A percentile compares a stretch with the other conserved stretches of the same genome.
phyloP scores from a whole-genome alignment of 1,140 invertebrate species.

The Drosophila jambulina region DNA sequence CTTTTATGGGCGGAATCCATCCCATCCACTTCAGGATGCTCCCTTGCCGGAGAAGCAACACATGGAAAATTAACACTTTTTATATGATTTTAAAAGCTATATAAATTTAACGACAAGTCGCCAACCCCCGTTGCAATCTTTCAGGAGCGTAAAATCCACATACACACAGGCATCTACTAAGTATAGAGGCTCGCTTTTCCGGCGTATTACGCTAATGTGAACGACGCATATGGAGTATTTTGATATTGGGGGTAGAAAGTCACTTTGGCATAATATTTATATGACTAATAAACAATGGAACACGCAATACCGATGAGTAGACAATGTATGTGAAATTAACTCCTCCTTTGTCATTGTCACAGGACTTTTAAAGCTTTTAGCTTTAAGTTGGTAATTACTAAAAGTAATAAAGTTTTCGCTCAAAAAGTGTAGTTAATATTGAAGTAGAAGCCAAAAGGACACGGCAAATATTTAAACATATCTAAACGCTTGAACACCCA shows the following conservation, averaged over 20 bases:
- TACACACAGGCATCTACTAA: conserved; percentile 52
- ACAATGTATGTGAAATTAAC: conserved; percentile 25
- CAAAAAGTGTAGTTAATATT: conserved; percentile 16
- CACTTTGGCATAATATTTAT: conserved; percentile 71
- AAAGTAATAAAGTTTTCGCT: conserved; percentile 6
- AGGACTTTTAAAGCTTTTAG: conserved; percentile 1
- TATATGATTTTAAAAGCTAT: conserved; percentile 78
- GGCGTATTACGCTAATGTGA: conserved; percentile 76
- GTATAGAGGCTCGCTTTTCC: conserved; percentile 60
- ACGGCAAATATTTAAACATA: neutral
- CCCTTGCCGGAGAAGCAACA: conserved; percentile 43
- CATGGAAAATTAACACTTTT: conserved; percentile 82
- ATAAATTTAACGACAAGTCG: conserved; percentile 76
- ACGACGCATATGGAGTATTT: conserved; percentile 35
- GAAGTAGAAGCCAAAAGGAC: neutral
- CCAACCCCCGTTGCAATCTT: conserved; percentile 40
- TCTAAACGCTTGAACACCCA: conserved; percentile 25
- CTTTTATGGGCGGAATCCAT: conserved; percentile 58
- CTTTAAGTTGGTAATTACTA: conserved; percentile 48
- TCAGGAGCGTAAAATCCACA: conserved; percentile 2
- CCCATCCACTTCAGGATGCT: neutral
- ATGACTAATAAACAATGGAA: conserved; percentile 72
- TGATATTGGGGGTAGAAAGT: conserved; percentile 16
- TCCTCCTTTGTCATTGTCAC: conserved; percentile 4
- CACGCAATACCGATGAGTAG: conserved; percentile 45